Base-by-base conservation (phyloP, 2,888 invertebrate genomes). In the Sphaerophoria taeniata region DNA sequence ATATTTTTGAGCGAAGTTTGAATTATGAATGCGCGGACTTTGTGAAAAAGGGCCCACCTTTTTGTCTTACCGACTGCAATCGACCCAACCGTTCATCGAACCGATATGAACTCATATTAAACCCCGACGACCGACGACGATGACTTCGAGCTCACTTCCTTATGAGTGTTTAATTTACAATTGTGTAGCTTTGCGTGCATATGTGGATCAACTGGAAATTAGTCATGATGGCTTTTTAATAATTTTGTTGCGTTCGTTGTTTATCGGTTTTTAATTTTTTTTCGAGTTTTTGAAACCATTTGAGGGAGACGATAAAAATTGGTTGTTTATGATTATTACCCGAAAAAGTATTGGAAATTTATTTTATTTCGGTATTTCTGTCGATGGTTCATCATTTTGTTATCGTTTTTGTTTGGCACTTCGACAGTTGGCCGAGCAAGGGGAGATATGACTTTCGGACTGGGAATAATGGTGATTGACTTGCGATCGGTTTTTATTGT, bases 151-250 rank as follows among this genome's bases (percentile, higher is more conserved):
- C 47, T 12, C 34, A 53, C 76, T 76, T 85, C 81, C 85, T 85
- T 73, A 74, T 80, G 76, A 63, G 69, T 55, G 71, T 76, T 85
- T 76, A 80, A 80, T 84, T 83, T 71, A 47, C 14, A 60, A 67
- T 69, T 79, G 24, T 39, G 34, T 73, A 73, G 70, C 24, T 49
- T 58, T 53, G 56, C 56, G 72, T 76, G 76, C 78, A 36, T 81
- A 77, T 76, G 70, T 81, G 85, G 85, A 73, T 85, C 81, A 76
- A 73, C 81, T 76, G 63, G 51, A 81, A 85, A 85, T 85, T 81
- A 77, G 81, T 81, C 81, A 76, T 85, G 81, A 85, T 85, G 85
- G 81, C 70, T 85, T 85, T 85, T 85, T 85, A 85, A 85, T 85
- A 85, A 85, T 85, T 85, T 81, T 63, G 73, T 53, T 80, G 85